Evolutionary conservation across 2,113 vertebrate genomes (phyloP), one percentile per base, ranked within the genome.

Genomic region (Cyphomyrus discorhynchus): DNA sequence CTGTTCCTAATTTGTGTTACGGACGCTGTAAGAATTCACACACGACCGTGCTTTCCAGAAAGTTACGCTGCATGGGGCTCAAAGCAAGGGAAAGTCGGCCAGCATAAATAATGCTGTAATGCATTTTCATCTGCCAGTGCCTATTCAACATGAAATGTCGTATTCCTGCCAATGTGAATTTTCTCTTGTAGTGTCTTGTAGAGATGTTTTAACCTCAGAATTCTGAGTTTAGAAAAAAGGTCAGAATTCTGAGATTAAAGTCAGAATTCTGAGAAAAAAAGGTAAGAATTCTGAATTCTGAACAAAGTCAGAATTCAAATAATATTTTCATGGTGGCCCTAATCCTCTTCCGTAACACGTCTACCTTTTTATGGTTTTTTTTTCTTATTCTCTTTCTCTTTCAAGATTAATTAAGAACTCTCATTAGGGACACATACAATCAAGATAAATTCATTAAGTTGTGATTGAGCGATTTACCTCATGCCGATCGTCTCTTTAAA

Each of bases 81-180:
- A 27, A 66, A 66, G 31, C 39, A 17, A 74, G 10, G 45, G 8
- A 46, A 19, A 88, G 39, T 24, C 35, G 2, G 82, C 70, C 88
- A 89, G 31, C 49, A 62, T 84, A 58, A 80, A 89, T 19, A 39
- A 80, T 89, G 88, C 9, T 49, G 39, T 47, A 53, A 84, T 85
- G 11, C 52, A 7, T 89, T 74, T 35, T 47, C 62, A 31, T 46
- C 53, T 58, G 39, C 42, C 89, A 85, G 50, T 11, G 50, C 50
- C 35, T 89, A 39, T 89, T 42, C 42, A n/a, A 35, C 46, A 31
- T 39, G 7, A 9, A 56, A 88, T 58, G 39, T 35, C 39, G 24
- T n/a, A 62, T 62, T 88, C 6, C n/a, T 74, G 24, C 4, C 39
- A 6, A 49, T 50, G 11, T 74, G 10, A 46, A 17, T 52, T 50